A percentile compares a stretch with the other conserved stretches of the same genome.
Evolutionary conservation across 2,797 vertebrate genomes (phyloP).

Genomic region (Takifugu rubripes): DNA sequence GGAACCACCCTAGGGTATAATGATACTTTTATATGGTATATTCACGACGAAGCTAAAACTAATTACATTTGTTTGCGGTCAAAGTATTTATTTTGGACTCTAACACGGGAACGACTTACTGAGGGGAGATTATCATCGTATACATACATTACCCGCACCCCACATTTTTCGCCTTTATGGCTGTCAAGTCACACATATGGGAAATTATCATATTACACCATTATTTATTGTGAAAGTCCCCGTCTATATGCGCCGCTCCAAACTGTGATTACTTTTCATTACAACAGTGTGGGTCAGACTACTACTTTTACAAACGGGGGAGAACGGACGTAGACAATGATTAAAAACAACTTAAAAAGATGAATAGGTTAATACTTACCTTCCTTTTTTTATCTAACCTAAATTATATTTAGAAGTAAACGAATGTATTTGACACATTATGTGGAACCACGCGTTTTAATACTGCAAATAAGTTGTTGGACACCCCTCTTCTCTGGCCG

Average conservation of each 20-base stretch:
- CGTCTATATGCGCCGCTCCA: constrained; percentile 38
- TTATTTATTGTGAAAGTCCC: constrained; percentile 30
- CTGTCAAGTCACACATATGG: constrained; percentile 18
- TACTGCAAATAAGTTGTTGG: background rate
- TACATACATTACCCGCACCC: background rate
- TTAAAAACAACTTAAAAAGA: background rate
- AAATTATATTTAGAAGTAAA: no score
- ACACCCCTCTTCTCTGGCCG: background rate
- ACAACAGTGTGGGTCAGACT: constrained; percentile 34
- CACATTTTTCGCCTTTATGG: background rate
- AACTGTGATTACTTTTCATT: constrained; percentile 70
- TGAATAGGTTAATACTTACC: no score
- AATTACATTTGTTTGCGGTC: constrained; percentile 40
- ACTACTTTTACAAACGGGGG: constrained; percentile 17
- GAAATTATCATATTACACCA: constrained; percentile 24
- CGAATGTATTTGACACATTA: no score
- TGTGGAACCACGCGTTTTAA: background rate
- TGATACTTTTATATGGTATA: no score
- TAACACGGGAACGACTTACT: constrained; percentile 16
- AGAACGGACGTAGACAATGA: background rate
- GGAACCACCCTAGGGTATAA: no score
- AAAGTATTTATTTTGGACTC: constrained; percentile 32
- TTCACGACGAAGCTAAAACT: no score
- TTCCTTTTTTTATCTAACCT: no score
- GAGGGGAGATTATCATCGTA: background rate